A percentile compares a stretch with the other conserved stretches of the same genome.
Conservation (phyloP, 2,888 invertebrate genomes). For the Catocala nupta region DNA sequence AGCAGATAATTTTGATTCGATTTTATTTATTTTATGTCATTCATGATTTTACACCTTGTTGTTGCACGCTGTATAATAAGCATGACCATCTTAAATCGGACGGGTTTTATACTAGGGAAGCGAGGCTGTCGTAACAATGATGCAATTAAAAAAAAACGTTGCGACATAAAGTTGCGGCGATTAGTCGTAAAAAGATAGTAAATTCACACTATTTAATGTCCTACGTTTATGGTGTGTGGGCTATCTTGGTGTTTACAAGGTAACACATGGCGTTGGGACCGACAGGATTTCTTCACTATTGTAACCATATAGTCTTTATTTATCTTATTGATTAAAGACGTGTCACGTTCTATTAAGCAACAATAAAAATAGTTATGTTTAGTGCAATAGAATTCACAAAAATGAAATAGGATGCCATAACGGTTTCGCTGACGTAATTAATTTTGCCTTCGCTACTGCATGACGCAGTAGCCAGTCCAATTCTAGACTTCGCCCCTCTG, state of each 20-base stretch:
- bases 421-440: too few relatives aligned
- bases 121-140: slow-evolving; percentile 54
- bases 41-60: too few relatives aligned
- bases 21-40: too few relatives aligned
- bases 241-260: slow-evolving; percentile 30
- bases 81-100: slow-evolving; percentile 26
- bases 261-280: slow-evolving; percentile 24
- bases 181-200: slow-evolving; percentile 50
- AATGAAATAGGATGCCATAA: too few relatives aligned
- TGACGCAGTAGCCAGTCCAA: too few relatives aligned
- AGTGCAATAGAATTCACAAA: neutral
- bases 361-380: too few relatives aligned
- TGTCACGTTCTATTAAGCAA: neutral
- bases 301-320: slow-evolving; percentile 15
- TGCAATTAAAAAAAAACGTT: slow-evolving; percentile 53
- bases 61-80: neutral
- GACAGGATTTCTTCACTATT: slow-evolving; percentile 10
- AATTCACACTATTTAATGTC: slow-evolving; percentile 35
- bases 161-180: slow-evolving; percentile 34
- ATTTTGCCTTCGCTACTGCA: too few relatives aligned
- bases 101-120: slow-evolving; percentile 37
- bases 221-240: slow-evolving; percentile 41
- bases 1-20: too few relatives aligned
- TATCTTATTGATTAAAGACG: slow-evolving; percentile 16
- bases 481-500: too few relatives aligned